Evolutionary conservation across 2,797 vertebrate genomes (phyloP).

Genomic region (Lepus oiostolus): DNA sequence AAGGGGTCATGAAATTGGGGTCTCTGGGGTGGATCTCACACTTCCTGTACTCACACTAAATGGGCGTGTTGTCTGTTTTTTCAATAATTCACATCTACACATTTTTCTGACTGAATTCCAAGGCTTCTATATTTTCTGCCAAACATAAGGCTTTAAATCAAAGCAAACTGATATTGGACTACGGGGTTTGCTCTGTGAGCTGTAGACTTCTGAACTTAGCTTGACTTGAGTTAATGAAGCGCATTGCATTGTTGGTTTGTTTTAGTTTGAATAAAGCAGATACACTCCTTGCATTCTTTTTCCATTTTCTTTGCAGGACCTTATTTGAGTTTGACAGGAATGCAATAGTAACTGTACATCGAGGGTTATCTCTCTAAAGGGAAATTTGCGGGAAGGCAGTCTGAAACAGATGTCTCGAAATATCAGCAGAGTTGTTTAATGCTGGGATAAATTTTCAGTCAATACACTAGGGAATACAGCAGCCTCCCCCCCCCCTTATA

Average conservation of each 20-base stretch:
- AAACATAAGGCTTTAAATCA: constrained; percentile 6
- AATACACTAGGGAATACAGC: background rate
- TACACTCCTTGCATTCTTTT: background rate
- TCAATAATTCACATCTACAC: background rate
- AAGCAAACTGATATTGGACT: background rate
- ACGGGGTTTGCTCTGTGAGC: constrained; percentile 11
- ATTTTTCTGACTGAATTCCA: background rate
- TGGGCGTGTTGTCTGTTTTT: background rate
- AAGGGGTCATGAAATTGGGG: background rate
- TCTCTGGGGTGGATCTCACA: background rate
- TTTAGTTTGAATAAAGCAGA: background rate
- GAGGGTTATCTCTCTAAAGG: constrained; percentile 6
- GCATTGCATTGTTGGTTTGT: background rate
- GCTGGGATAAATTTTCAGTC: background rate
- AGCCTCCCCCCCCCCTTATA: background rate
- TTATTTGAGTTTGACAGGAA: background rate
- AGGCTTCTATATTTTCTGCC: background rate
- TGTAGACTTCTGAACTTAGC: background rate
- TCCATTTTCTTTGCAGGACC: background rate
- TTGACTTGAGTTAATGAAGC: constrained; percentile 29
- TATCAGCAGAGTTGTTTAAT: background rate
- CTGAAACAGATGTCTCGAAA: background rate
- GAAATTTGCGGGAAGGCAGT: background rate
- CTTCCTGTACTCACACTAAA: background rate
- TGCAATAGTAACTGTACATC: background rate